Percentiles rank a stretch among this genome's conserved stretches.
phyloP scores from a whole-genome alignment of 1,140 invertebrate genomes.

The Bombus sibiricus region DNA sequence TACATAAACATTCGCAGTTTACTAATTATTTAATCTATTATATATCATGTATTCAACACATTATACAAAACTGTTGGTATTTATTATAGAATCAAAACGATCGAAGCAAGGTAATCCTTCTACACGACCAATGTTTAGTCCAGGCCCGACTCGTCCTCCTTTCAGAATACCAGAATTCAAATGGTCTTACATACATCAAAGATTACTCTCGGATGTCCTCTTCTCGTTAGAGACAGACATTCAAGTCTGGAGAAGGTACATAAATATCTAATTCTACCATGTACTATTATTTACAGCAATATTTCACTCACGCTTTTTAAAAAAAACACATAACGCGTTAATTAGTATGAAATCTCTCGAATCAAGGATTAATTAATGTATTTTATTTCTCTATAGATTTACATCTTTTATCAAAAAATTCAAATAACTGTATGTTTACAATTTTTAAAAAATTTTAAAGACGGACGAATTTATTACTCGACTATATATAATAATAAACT shows the following conservation, averaged over 20 bases:
- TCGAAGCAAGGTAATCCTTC: conserved; percentile 84
- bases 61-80: too few relatives aligned
- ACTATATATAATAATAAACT: background rate
- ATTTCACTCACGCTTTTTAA: background rate
- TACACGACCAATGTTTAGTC: conserved; percentile 94
- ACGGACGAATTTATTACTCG: background rate
- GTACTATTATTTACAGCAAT: background rate
- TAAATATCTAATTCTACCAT: background rate
- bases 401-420: too few relatives aligned
- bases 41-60: too few relatives aligned
- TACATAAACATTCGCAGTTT: too few relatives aligned
- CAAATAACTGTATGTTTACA: too few relatives aligned
- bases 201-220: conserved; percentile 97
- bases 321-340: background rate
- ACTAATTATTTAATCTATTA: too few relatives aligned
- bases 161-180: conserved; percentile 99
- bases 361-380: background rate
- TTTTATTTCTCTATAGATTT: too few relatives aligned
- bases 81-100: conserved; percentile 81
- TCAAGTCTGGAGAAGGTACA: conserved; percentile 92
- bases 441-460: too few relatives aligned
- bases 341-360: background rate
- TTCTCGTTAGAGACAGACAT: conserved; percentile 99
- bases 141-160: conserved; percentile 96
- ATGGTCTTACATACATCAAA: conserved; percentile 99